These are phyloP conservation scores for Melieria omissa DNA, from an alignment of 2,888 invertebrate species.

Conservation along the genomic window DNA sequence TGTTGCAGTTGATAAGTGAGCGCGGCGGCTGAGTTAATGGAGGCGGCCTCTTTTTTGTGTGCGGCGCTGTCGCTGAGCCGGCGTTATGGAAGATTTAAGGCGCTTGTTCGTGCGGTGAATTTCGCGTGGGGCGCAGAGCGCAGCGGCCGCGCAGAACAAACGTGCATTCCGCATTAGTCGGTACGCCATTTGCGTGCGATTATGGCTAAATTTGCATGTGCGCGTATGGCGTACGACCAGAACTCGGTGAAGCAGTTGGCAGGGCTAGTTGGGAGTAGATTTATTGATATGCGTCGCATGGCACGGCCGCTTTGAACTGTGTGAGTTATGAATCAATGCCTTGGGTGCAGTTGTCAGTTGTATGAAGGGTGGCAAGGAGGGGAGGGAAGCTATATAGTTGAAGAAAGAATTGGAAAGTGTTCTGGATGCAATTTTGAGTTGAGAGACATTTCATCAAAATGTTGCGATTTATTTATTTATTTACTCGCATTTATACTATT, in stretches of 20 bases:
- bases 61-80: conserved; percentile 1
- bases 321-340: no score
- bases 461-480: not conserved
- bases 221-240: not conserved
- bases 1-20: conserved; percentile 56
- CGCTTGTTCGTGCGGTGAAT: conserved; percentile 25
- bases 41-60: conserved; percentile 48
- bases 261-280: not conserved
- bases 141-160: not conserved
- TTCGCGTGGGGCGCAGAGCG: conserved; percentile 18
- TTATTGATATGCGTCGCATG: not conserved
- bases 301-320: not conserved
- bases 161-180: not conserved
- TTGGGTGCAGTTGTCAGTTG: no score
- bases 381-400: no score
- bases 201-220: conserved; percentile 37
- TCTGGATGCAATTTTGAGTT: no score
- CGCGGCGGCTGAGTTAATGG: conserved; percentile 48
- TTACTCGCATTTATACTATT: not conserved
- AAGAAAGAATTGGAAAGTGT: no score
- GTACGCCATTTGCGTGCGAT: conserved; percentile 22
- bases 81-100: conserved; percentile 29
- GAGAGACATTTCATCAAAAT: no score
- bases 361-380: no score
- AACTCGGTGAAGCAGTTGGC: no score